These are phyloP conservation scores for Mimumesa dahlbomi DNA, from an alignment of 2,888 invertebrate species.

Conservation along the genomic window DNA sequence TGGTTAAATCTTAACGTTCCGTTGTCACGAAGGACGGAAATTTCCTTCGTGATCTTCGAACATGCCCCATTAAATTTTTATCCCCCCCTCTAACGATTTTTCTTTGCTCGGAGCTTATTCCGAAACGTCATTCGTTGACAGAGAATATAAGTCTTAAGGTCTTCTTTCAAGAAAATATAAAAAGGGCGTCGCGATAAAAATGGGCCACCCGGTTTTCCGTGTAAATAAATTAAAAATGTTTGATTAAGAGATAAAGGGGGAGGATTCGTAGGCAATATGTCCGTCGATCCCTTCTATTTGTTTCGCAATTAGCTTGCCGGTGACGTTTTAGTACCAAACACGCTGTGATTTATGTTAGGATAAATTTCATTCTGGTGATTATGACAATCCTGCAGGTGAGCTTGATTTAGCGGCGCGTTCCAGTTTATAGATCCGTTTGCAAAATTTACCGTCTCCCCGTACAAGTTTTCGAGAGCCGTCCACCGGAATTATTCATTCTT, in stretches of 20 bases:
- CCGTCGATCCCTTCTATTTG: not conserved
- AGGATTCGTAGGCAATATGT: not conserved
- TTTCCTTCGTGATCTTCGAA: not conserved
- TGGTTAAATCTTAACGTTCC: conserved; percentile 31
- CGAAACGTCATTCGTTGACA: not conserved
- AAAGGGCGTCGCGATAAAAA: not conserved
- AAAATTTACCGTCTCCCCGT: no score
- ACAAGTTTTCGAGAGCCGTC: no score
- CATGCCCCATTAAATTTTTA: conserved; percentile 29
- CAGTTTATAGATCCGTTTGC: no score
- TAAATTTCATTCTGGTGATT: conserved; percentile 8
- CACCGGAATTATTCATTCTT: no score
- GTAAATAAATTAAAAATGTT: not conserved
- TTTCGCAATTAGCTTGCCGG: not conserved
- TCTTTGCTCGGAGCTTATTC: not conserved
- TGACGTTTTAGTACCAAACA: not conserved
- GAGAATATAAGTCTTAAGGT: not conserved
- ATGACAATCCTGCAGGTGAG: not conserved
- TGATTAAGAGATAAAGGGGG: no score
- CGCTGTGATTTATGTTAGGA: conserved; percentile 3
- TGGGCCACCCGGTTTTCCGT: not conserved
- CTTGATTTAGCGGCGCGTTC: not conserved
- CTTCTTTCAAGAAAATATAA: not conserved
- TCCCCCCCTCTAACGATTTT: conserved; percentile 18
- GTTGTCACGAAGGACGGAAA: not conserved